Conservation (phyloP, 2,113 vertebrate species). For the Copsychus sechellarum region DNA sequence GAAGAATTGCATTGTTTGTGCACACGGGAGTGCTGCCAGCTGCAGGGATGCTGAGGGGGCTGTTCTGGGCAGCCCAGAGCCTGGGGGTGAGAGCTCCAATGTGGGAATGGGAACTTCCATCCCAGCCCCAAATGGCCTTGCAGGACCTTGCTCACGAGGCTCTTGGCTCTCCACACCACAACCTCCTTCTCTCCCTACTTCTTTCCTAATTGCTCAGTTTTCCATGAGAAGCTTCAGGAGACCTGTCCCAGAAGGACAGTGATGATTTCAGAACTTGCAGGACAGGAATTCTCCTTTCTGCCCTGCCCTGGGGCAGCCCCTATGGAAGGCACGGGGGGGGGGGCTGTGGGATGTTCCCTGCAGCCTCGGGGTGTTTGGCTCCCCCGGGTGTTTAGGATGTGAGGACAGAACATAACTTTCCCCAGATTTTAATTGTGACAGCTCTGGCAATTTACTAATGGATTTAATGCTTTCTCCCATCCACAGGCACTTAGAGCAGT, state of each 20-base stretch:
- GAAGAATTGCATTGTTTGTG: background rate
- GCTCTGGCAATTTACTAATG: slow-evolving; percentile 35
- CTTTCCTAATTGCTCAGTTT: background rate
- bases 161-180: background rate
- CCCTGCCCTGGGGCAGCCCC: background rate
- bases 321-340: background rate
- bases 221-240: background rate
- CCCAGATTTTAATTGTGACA: background rate
- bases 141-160: background rate
- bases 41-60: background rate
- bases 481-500: slow-evolving; percentile 6
- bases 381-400: background rate
- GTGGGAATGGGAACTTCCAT: background rate
- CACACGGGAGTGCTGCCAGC: background rate
- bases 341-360: background rate
- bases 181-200: background rate
- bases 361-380: background rate
- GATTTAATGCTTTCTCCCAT: slow-evolving; percentile 9
- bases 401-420: background rate
- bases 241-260: background rate
- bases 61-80: background rate
- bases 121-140: background rate
- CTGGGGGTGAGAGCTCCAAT: background rate
- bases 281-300: background rate
- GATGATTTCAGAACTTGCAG: background rate